Evolutionary conservation across 53 echinoderm and acorn worm species (phyloP), one percentile per base, ranked within the genome.

Genomic region (Echinarachnius parma): DNA sequence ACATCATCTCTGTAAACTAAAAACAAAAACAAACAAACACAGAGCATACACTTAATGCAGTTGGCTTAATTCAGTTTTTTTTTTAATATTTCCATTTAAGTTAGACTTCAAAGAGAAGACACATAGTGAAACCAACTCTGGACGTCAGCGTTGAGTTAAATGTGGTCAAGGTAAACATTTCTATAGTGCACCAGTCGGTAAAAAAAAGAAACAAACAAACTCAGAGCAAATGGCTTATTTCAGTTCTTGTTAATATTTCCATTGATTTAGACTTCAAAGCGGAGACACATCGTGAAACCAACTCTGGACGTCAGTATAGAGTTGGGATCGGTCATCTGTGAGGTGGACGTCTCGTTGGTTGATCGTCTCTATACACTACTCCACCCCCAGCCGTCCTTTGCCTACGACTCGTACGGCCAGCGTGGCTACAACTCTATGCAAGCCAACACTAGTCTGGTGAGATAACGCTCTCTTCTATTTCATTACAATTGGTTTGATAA

Each of bases 321-420:
- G 58, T 50, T 96, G 24, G 96, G 90, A 23, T 60, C 81, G 19
- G 67, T 91, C 16, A 48, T 31, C 16, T 87, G 90, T 88, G 96
- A 96, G 46, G 54, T 96, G 21, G 96, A 96, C 60, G 61, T 96
- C 46, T 87, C 96, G 42, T 42, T 91, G 29, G 96, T 96, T 11
- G 96, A 94, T 59, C 75, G 96, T 0, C 72, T 96, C 2, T 90
- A 90, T 42, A 76, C 87, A 27, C 33, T 96, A 16, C 75, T 96
- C 9, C 90, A 96, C 37, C 91, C 88, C 3, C 96, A 91, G 21
- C 87, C 86, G 18, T 55, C 83, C 32, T 77, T 53, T 48, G 66
- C 55, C 22, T 76, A 65, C 30, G 66, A 81, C 39, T 36, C 71
- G 0, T 71, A 62, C 33, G 82, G 82, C 25, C 82, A 78, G 16